phyloP scores from a whole-genome alignment of 2,797 vertebrate genomes.

The Rallus crepitans region DNA sequence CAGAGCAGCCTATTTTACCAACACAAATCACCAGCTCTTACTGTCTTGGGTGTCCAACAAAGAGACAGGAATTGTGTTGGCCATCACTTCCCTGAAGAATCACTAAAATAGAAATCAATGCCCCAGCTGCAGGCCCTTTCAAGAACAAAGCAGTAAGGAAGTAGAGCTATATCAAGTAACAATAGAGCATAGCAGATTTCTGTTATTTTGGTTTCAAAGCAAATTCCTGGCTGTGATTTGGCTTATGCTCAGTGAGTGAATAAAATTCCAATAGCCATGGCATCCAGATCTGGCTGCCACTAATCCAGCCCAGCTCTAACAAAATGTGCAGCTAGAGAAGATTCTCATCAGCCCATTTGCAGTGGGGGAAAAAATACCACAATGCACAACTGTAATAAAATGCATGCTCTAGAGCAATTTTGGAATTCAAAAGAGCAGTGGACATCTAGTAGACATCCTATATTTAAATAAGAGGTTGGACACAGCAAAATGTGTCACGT shows the following conservation, averaged over 20 bases:
- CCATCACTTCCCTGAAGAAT: constrained; percentile 13
- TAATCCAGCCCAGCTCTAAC: not conserved
- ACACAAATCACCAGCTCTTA: not conserved
- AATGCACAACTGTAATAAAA: not conserved
- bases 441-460: constrained; percentile 14
- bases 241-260: constrained; percentile 38
- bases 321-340: constrained; percentile 9
- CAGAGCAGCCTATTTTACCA: constrained; percentile 8
- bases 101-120: constrained; percentile 47
- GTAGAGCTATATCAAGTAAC: constrained; percentile 23
- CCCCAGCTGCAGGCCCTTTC: constrained; percentile 47
- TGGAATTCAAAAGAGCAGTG: constrained; percentile 10
- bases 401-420: not conserved
- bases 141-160: constrained; percentile 18
- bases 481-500: constrained; percentile 61
- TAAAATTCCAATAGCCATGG: constrained; percentile 31
- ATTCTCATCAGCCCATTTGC: constrained; percentile 23
- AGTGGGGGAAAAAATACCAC: not conserved
- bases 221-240: constrained; percentile 56
- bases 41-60: constrained; percentile 47
- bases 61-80: constrained; percentile 18
- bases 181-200: constrained; percentile 20
- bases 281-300: not conserved
- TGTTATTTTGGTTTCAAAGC: constrained; percentile 56
- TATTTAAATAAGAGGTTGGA: constrained; percentile 42